phyloP scores from a whole-genome alignment of 2,113 vertebrate genomes.

The Myiozetetes cayanensis region DNA sequence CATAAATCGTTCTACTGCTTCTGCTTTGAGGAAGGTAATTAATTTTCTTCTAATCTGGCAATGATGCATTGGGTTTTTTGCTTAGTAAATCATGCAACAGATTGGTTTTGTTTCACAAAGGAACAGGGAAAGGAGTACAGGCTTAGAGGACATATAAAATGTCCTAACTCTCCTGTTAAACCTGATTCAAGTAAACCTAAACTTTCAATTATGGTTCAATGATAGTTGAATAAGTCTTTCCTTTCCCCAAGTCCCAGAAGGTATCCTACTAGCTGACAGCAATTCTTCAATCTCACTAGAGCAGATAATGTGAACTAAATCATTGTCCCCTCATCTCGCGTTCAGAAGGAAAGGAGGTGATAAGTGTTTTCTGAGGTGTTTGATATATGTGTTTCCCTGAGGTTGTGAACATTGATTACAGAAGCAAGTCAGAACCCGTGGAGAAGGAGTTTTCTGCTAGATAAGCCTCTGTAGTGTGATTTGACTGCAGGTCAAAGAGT shows the following conservation, averaged over 20 bases:
- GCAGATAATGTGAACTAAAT: not conserved
- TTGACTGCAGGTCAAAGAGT: not conserved
- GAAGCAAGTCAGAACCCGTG: not conserved
- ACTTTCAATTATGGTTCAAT: conserved; percentile 3
- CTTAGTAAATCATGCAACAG: not conserved
- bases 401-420: not conserved
- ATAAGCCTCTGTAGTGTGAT: not conserved
- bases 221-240: not conserved
- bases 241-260: not conserved
- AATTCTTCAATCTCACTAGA: not conserved
- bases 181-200: not conserved
- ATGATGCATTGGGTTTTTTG: not conserved
- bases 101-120: not conserved
- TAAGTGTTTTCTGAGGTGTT: conserved; percentile 9
- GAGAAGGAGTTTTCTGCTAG: not conserved
- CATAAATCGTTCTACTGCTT: not conserved
- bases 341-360: not conserved
- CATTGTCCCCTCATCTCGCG: rapidly evolving
- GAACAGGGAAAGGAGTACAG: not conserved
- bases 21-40: not conserved
- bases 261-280: not conserved
- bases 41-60: not conserved
- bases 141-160: not conserved
- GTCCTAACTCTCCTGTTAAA: not conserved
- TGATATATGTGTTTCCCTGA: not conserved